Evolutionary conservation across 2,797 vertebrate genomes (phyloP), one percentile per base, ranked within the genome.

Genomic region (Pelobates cultripes): DNA sequence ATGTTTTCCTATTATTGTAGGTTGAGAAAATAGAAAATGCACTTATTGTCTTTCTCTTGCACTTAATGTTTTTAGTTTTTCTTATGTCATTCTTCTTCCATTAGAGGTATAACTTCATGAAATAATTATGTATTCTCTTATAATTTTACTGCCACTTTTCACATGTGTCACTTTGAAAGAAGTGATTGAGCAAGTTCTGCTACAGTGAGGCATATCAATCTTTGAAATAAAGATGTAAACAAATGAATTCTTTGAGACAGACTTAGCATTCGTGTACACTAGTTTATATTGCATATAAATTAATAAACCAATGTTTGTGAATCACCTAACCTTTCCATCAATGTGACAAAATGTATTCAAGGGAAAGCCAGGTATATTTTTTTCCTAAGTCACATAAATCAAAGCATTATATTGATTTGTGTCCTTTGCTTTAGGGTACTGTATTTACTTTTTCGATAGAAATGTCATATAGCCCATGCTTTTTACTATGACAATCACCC

Each of bases 51-150:
- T 40, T 64, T 10, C 3, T 10, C 47, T 51, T 51, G 3, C 61
- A 60, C 12, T 14, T 14, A 3, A 13, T 57, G 10, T 12, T 7
- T 57, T 4, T 12, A 57, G 5, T 28, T 64, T 64, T 68, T 43
- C 45, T 70, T 6, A 15, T 70, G 15, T 53, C 44, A 51, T 51
- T 8, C 45, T 47, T 12, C 45, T 4, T 75, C 15, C n/a, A 28
- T 64, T 61, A 75, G 43, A 47, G 44, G 74, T 47, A 47, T 66
- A 75, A 75, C 74, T 66, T 47, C 43, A 75, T 75, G 57, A 75
- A 75, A 75, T 45, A 47, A 75, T 43, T 13, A 40, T 76, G 43
- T 6, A 44, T 63, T 3, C 57, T 66, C 74, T 66, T 76, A 74
- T 42, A 63, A 60, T 61, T 55, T 73, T 28, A 14, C 42, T 28